Conservation (phyloP, 2,113 vertebrate species). For the Perognathus longimembris region DNA sequence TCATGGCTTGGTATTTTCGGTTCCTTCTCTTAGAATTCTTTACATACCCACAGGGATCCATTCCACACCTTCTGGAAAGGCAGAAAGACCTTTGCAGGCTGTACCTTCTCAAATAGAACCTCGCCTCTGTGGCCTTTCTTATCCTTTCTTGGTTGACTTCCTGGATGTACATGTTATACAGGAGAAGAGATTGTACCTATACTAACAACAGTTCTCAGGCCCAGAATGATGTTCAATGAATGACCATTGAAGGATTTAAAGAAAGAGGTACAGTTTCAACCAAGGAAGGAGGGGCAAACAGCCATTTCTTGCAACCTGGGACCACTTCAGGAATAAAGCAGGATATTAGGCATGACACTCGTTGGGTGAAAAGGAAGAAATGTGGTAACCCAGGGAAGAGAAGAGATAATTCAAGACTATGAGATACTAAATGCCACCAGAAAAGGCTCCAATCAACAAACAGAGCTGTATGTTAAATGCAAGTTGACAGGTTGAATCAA, state of each 20-base stretch:
- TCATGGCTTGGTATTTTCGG: not conserved
- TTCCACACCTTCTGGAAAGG: not conserved
- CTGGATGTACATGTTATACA: not conserved
- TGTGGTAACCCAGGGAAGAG: not conserved
- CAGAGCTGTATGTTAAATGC: not conserved
- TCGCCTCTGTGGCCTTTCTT: not conserved
- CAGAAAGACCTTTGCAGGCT: not conserved
- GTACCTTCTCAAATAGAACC: slow-evolving; percentile 2
- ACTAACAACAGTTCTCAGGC: not conserved
- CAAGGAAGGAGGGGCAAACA: not conserved
- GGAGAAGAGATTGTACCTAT: not conserved
- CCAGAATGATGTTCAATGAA: slow-evolving; percentile 10
- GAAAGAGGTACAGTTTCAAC: not conserved
- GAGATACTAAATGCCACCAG: not conserved
- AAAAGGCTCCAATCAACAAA: slow-evolving; percentile 6
- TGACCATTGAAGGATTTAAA: slow-evolving; percentile 1
- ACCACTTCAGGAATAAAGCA: slow-evolving; percentile 14
- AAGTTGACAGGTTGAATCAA: slow-evolving; percentile 21
- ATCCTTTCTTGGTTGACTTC: not conserved
- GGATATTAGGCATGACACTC: not conserved
- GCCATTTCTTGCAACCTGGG: not conserved
- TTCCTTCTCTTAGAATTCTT: slow-evolving; percentile 19
- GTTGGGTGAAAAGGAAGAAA: slow-evolving; percentile 23
- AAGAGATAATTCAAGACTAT: not conserved
- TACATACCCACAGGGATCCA: not conserved